Evolutionary conservation across 2,888 invertebrate genomes (phyloP).

Genomic region (Ophion ellenae): DNA sequence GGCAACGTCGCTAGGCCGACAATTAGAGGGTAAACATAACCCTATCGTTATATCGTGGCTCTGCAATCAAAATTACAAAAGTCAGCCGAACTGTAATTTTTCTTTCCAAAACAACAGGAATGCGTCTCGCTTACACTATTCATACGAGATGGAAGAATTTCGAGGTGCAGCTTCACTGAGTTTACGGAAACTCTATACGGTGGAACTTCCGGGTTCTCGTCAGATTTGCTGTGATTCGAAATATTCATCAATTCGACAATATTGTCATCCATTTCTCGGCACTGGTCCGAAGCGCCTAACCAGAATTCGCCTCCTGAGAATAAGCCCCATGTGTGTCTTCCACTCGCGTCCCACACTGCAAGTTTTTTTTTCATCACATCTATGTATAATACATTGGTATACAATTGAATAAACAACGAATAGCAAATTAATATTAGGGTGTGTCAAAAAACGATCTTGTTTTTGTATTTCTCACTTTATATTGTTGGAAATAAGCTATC

Average conservation of each 20-base stretch:
- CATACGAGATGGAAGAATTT: conserved; percentile 64
- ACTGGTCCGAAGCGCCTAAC: conserved; percentile 74
- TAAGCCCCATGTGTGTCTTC: conserved; percentile 73
- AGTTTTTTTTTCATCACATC: too few relatives aligned
- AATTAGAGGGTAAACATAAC: conserved; percentile 85
- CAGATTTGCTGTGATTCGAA: conserved; percentile 8
- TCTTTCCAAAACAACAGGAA: not conserved
- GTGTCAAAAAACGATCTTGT: too few relatives aligned
- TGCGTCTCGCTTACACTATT: conserved; percentile 68
- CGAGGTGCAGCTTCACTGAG: conserved; percentile 71
- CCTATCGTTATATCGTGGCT: conserved; percentile 72
- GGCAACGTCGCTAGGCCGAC: conserved; percentile 83
- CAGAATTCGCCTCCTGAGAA: conserved; percentile 74
- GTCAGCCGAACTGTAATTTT: not conserved
- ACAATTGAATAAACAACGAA: too few relatives aligned
- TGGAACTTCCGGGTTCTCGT: conserved; percentile 57
- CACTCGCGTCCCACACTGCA: conserved; percentile 76
- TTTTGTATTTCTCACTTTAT: too few relatives aligned
- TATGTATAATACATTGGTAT: too few relatives aligned
- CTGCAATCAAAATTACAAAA: conserved; percentile 56
- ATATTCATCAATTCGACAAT: conserved; percentile 48
- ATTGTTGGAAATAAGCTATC: too few relatives aligned
- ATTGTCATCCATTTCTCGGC: conserved; percentile 72
- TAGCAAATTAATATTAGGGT: too few relatives aligned
- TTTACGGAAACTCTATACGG: conserved; percentile 73